Base-by-base conservation (phyloP, 2,888 invertebrate genomes). In the Hartigia nigra region DNA sequence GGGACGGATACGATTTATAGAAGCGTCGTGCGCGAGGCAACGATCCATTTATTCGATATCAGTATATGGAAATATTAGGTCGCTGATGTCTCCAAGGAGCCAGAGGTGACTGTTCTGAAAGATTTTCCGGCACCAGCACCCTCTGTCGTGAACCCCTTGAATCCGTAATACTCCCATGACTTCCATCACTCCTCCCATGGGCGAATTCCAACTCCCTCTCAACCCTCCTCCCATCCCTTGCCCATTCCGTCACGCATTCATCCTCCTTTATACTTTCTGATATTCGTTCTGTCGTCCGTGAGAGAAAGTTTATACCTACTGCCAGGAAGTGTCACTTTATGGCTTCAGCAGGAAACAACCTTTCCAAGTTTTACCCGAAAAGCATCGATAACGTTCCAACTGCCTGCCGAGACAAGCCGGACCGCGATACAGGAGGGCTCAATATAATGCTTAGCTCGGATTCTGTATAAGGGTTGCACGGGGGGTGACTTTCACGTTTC, bases 1-100 rank as follows among this genome's bases (percentile, higher is more conserved):
- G 85, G 88, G 85, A 83, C 82, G 82, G 78, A 69, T 76, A 87
- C 84, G 87, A 89, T 89, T 89, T 89, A 89, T 89, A 82, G 84
- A 80, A 82, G 85, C 87, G 88, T 88, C 88, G 87, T 81, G 82
- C 78, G 83, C 82, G 79, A 84, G 83, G 84, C 86, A 85, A 86
- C 86, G 86, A 87, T 87, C 88, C 88, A 88, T 89, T 88, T 88
- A 88, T 89, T 88, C 85, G 88, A 89, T 88, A 88, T 88, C 88
- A 86, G 88, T 86, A 88, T 89, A 89, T 89, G 88, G 88, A 88
- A 89, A 89, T 88, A 88, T 89, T 88, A 88, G 86, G 84, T 84
- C 82, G 88, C 86, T 86, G 88, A 88, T 88, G 87, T 83, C 80
- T 82, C 81, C 70, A 79, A 55, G 55, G 55, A 55, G 9, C 55